A percentile compares a stretch with the other conserved stretches of the same genome.
phyloP scores from a whole-genome alignment of 2,113 vertebrate genomes.

The Hystrix brachyura region DNA sequence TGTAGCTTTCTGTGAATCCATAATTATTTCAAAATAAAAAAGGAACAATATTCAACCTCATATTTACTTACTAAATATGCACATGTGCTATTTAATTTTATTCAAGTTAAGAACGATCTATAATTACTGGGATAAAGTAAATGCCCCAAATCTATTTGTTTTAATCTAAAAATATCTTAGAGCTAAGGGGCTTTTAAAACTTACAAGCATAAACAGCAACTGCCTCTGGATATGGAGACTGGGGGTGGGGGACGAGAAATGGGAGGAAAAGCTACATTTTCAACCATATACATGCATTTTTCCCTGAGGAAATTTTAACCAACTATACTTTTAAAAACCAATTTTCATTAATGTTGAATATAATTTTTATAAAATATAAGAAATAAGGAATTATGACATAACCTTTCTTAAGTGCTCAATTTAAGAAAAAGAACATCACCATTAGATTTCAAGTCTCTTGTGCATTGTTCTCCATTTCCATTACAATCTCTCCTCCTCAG shows the following conservation, averaged over 20 bases:
- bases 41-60: constrained; percentile 19
- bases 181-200: constrained; percentile 59
- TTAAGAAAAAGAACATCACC: constrained; percentile 58
- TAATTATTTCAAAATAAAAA: constrained; percentile 68
- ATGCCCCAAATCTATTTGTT: constrained; percentile 59
- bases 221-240: constrained; percentile 6
- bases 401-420: constrained; percentile 48
- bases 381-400: constrained; percentile 48
- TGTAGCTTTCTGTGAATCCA: constrained; percentile 44
- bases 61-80: constrained; percentile 72
- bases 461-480: constrained; percentile 31
- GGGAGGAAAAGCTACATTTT: constrained; percentile 37
- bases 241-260: not conserved
- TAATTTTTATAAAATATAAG: constrained; percentile 29
- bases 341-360: constrained; percentile 60
- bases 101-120: constrained; percentile 51
- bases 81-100: constrained; percentile 44
- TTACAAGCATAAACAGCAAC: constrained; percentile 43
- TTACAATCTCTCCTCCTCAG: constrained; percentile 17
- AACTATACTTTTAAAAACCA: constrained; percentile 17
- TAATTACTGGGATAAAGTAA: constrained; percentile 57
- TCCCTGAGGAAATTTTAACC: not conserved
- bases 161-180: constrained; percentile 58
- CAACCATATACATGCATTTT: constrained; percentile 24
- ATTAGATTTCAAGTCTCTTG: constrained; percentile 56